Percentiles rank a stretch among this genome's conserved stretches.
Conservation (phyloP, 2,888 invertebrate genomes). For the Scaptomyza flava region DNA sequence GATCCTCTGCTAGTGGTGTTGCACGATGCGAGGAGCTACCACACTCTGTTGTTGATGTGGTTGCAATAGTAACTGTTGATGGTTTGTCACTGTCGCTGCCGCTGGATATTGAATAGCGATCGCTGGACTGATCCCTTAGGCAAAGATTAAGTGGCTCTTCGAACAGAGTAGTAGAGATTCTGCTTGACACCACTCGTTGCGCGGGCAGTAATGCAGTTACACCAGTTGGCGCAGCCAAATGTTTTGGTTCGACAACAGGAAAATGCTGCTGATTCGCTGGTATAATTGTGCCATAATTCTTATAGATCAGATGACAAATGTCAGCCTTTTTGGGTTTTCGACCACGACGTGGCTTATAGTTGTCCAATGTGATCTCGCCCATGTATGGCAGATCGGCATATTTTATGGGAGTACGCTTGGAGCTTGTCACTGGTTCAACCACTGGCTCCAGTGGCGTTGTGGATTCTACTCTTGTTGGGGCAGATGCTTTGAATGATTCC, state of each 20-base stretch:
- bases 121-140: constrained; percentile 87
- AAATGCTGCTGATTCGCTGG: constrained; percentile 82
- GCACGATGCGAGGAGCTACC: constrained; percentile 51
- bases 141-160: constrained; percentile 94
- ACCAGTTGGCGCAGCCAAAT: background rate
- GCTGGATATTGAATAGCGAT: constrained; percentile 83
- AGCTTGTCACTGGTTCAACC: constrained; percentile 51
- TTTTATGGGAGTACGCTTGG: constrained; percentile 86
- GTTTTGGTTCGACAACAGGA: constrained; percentile 14
- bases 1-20: constrained; percentile 43
- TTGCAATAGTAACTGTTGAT: constrained; percentile 66
- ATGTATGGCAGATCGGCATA: constrained; percentile 95
- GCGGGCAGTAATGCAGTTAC: background rate
- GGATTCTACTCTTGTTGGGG: constrained; percentile 1
- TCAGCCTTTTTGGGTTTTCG: constrained; percentile 96
- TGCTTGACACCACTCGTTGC: constrained; percentile 7
- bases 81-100: constrained; percentile 64
- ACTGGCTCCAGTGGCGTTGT: background rate
- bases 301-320: constrained; percentile 95
- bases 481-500: constrained; percentile 19
- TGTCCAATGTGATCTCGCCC: constrained; percentile 96
- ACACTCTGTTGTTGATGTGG: constrained; percentile 71
- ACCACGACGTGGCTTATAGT: constrained; percentile 93
- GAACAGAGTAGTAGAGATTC: background rate
- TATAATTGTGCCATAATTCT: constrained; percentile 94